Percentiles rank a stretch among this genome's conserved stretches.
These are phyloP conservation scores for Naja naja DNA, from an alignment of 2,113 vertebrate species.

Conservation along the genomic window DNA sequence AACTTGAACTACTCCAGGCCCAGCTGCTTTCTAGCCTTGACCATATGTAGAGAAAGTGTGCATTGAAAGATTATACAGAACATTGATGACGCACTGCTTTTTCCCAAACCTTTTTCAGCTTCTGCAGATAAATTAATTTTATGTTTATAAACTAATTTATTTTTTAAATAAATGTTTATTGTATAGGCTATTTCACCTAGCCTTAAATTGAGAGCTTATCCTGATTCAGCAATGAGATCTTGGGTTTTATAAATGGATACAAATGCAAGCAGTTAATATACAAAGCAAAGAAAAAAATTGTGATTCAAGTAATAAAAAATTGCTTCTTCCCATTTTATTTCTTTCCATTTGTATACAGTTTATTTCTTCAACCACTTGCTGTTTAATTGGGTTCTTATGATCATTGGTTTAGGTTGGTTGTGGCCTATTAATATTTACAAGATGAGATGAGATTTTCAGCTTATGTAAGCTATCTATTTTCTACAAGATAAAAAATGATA, in stretches of 20 bases:
- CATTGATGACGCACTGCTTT: not conserved
- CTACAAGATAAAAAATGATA: conserved; percentile 18
- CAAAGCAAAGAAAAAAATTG: not conserved
- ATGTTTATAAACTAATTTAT: not conserved
- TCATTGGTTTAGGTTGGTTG: conserved; percentile 17
- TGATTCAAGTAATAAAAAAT: not conserved
- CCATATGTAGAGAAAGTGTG: not conserved
- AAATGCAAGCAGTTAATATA: not conserved
- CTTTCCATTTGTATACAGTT: conserved; percentile 19
- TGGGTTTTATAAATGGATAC: not conserved
- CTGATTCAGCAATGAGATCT: not conserved
- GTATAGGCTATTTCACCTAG: not conserved
- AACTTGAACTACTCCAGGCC: not conserved
- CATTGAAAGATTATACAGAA: not conserved
- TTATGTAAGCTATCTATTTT: not conserved
- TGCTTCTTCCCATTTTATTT: conserved; percentile 1
- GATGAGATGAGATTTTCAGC: not conserved
- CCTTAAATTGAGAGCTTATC: not conserved
- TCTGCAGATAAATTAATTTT: not conserved
- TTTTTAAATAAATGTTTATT: not conserved
- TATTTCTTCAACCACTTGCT: conserved; percentile 33
- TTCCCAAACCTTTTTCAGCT: not conserved
- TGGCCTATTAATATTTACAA: conserved; percentile 20
- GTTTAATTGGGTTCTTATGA: not conserved
- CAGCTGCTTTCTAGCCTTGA: not conserved